A percentile compares a stretch with the other conserved stretches of the same genome.
phyloP scores from a whole-genome alignment of 2,888 invertebrate genomes.

The Cerastis rubricosa region DNA sequence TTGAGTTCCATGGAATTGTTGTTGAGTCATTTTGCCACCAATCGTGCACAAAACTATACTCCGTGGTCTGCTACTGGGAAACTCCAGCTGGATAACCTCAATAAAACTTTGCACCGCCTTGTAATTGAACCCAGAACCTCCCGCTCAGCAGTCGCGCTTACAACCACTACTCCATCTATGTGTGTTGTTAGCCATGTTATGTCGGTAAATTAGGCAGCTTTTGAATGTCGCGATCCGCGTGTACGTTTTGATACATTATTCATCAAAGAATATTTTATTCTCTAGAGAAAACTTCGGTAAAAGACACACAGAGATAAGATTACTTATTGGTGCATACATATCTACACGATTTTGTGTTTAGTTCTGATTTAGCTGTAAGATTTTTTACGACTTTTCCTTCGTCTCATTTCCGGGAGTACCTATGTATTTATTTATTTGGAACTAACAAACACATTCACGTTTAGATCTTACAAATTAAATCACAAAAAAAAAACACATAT shows the following conservation, averaged over 20 bases:
- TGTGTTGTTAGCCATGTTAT: slow-evolving; percentile 15
- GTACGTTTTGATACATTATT: slow-evolving; percentile 59
- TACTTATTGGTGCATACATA: neutral
- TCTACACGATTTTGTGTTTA: slow-evolving; percentile 7
- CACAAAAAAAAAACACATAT: no score
- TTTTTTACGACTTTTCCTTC: neutral
- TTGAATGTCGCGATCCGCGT: slow-evolving; percentile 23
- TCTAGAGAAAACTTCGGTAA: slow-evolving; percentile 18
- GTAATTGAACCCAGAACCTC: neutral
- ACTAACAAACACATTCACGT: no score
- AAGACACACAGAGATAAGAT: slow-evolving; percentile 15
- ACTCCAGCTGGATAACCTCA: neutral
- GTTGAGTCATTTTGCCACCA: no score
- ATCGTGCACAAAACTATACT: neutral
- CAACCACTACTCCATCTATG: neutral
- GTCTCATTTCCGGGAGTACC: no score
- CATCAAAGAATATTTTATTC: slow-evolving; percentile 51
- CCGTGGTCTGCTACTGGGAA: neutral
- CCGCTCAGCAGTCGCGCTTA: neutral
- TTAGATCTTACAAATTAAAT: no score
- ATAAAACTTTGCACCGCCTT: neutral
- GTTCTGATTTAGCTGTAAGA: neutral
- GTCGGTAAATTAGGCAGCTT: slow-evolving; percentile 39
- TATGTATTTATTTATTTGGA: no score
- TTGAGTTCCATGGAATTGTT: no score